These are phyloP conservation scores for Heliconius melpomene DNA, from an alignment of 1,140 invertebrate genomes.

Conservation along the genomic window DNA sequence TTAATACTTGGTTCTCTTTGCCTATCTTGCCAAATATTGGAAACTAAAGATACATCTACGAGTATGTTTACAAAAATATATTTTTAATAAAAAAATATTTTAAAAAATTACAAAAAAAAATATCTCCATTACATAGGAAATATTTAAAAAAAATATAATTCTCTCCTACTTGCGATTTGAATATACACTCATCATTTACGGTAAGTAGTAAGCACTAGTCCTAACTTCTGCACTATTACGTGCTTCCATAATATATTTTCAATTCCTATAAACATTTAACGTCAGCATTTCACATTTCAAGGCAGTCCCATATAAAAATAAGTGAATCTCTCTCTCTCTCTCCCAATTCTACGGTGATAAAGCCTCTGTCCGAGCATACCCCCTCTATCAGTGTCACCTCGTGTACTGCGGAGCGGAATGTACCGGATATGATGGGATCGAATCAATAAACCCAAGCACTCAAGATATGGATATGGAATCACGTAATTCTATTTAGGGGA, in stretches of 20 bases:
- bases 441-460: conserved; percentile 43
- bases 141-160: too few species aligned
- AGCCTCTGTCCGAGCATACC: background rate
- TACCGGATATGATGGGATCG: conserved; percentile 45
- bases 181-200: too few species aligned
- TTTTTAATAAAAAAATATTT: background rate
- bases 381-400: conserved; percentile 12
- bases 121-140: too few species aligned
- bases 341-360: background rate
- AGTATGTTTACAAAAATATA: background rate
- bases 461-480: conserved; percentile 35
- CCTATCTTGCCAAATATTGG: too few species aligned
- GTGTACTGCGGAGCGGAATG: conserved; percentile 33
- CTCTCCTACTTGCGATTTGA: too few species aligned
- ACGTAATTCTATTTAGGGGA: conserved; percentile 43
- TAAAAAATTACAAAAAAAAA: too few species aligned
- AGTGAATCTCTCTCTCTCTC: background rate
- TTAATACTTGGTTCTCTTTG: too few species aligned
- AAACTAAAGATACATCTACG: too few species aligned
- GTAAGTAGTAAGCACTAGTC: too few species aligned
- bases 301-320: background rate
- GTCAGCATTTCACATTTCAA: background rate
- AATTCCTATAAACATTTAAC: too few species aligned
- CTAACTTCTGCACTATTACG: too few species aligned
- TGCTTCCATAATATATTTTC: too few species aligned